These are phyloP conservation scores for Marcusenius ussheri DNA, from an alignment of 2,113 vertebrate species.

Conservation along the genomic window DNA sequence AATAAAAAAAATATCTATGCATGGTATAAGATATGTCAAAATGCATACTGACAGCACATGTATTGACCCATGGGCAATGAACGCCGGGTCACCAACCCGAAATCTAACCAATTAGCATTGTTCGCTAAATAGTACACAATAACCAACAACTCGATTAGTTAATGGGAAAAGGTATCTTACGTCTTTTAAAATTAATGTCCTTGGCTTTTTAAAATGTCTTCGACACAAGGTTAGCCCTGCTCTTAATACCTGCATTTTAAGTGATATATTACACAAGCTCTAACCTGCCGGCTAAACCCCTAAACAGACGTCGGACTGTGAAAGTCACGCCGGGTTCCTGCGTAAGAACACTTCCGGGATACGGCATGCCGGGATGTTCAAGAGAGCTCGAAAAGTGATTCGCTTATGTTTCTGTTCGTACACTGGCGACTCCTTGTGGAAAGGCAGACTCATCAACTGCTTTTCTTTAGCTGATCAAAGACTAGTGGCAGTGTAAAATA, in stretches of 20 bases:
- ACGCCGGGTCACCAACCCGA: not conserved
- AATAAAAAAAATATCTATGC: not conserved
- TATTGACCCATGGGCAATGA: not conserved
- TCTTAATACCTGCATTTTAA: slow-evolving; percentile 56
- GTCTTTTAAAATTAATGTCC: slow-evolving; percentile 48
- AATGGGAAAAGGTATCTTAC: slow-evolving; percentile 30
- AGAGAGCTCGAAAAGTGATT: not conserved
- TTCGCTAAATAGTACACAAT: not conserved
- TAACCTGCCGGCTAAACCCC: slow-evolving; percentile 8
- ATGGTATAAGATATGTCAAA: not conserved
- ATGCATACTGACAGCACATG: not conserved
- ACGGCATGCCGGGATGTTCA: not conserved
- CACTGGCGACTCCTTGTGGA: slow-evolving; percentile 14
- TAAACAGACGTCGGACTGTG: slow-evolving; percentile 34
- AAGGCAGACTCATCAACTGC: not conserved
- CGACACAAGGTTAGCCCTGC: slow-evolving; percentile 44
- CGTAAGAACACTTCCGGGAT: slow-evolving; percentile 28
- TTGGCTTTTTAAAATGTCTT: slow-evolving; percentile 32
- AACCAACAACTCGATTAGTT: not conserved
- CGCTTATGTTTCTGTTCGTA: not conserved
- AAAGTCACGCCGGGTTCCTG: slow-evolving; percentile 60
- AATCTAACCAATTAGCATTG: not conserved
- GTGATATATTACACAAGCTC: not conserved
- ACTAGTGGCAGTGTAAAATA: not conserved
- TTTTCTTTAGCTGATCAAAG: not conserved